Percentiles rank a stretch among this genome's conserved stretches.
These are phyloP conservation scores for Avahi laniger DNA, from an alignment of 2,797 vertebrate species.

Conservation along the genomic window DNA sequence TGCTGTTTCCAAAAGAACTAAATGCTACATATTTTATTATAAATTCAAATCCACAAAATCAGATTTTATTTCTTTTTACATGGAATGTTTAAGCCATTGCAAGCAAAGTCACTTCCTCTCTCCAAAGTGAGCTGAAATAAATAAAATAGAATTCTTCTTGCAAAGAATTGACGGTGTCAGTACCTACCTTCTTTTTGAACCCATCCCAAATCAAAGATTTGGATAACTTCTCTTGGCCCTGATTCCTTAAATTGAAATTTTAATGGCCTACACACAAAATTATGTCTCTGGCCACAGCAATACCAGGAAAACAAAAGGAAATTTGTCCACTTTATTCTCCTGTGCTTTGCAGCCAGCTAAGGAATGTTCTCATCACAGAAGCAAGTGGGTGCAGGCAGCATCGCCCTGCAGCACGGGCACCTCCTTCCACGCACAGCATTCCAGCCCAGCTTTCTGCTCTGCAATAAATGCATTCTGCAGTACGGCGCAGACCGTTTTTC, in stretches of 20 bases:
- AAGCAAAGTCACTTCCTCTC: neutral
- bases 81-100: neutral
- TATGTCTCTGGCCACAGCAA: neutral
- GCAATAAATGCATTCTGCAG: neutral
- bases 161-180: accelerated
- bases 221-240: neutral
- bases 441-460: neutral
- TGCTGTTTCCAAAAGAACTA: neutral
- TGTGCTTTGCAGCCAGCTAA: neutral
- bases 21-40: neutral
- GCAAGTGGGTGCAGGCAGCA: constrained; percentile 66
- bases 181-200: neutral
- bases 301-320: neutral
- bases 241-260: neutral
- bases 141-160: neutral
- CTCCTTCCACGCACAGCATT: neutral
- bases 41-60: neutral
- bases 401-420: neutral
- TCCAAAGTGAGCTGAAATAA: neutral
- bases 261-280: neutral
- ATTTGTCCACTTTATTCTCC: neutral
- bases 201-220: neutral
- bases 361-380: constrained; percentile 69
- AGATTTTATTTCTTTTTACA: neutral
- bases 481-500: constrained; percentile 34